Evolutionary conservation across 37 sponge, comb jelly and placozoan genomes (phyloP), one percentile per base, ranked within the genome.

Genomic region (Hexactinellida sp.): DNA sequence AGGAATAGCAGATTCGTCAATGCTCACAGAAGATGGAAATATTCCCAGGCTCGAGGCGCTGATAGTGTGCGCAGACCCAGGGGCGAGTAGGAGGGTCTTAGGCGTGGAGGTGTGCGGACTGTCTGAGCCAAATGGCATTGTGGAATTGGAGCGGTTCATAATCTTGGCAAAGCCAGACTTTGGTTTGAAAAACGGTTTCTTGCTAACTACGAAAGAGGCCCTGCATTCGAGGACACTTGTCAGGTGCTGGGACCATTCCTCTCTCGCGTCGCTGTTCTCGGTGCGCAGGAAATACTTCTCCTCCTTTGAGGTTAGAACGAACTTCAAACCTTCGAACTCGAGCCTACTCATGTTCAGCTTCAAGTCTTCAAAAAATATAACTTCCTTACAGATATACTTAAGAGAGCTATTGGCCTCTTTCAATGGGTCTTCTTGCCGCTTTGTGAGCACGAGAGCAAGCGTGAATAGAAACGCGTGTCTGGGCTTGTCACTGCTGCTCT

Each of bases 381-480:
- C 76, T 63, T 63, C 76, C 30, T 63, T 63, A 63, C 76, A 63
- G 30, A 63, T 63, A 63, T 63, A 63, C 34, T 63, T 63, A 3
- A 63, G 76, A 3, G 76, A 63, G 30, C 76, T 63, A n/a, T n/a
- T 63, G 13, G 28, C 76, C 34, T 63, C 76, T 28, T 63, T 63
- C 3, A 23, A 63, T 5, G 34, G 76, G 30, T 63, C 76, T 32
- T 63, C 76, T n/a, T 63, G 76, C 13, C 30, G 76, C 34, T 63
- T 63, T 63, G 76, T 63, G 19, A 63, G 76, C 5, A 63, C 76
- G 30, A 63, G 76, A 21, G 76, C 76, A 7, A 63, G 76, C 21
- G 76, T 63, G 76, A 63, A 63, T 25, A 63, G 76, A 28, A 63
- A 63, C 25, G 30, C 34, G 30, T 63, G 76, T 28, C 76, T 63